These are phyloP conservation scores for Orthonyx spaldingii DNA, from an alignment of 2,113 vertebrate genomes.

Conservation along the genomic window DNA sequence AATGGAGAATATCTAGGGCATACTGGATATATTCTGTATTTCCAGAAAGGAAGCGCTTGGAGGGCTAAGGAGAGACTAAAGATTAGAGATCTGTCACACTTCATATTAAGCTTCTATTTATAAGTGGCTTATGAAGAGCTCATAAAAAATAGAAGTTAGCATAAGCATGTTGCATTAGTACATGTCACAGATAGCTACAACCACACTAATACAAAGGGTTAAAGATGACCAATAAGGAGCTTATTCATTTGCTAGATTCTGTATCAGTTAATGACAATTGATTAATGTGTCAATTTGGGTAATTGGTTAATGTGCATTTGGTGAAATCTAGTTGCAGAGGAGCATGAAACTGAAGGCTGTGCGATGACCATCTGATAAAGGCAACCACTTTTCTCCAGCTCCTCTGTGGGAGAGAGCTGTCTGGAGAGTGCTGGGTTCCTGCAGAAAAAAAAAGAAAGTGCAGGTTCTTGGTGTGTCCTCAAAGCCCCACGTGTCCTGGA, in stretches of 20 bases:
- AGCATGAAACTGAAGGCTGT: background rate
- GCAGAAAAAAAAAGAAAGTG: background rate
- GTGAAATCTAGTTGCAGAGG: background rate
- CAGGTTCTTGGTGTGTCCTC: background rate
- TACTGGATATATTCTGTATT: constrained; percentile 21
- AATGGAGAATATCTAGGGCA: constrained; percentile 69
- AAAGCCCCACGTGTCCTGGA: background rate
- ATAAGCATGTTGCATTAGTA: background rate
- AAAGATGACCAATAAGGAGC: background rate
- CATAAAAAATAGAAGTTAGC: constrained; percentile 33
- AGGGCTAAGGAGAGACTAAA: constrained; percentile 36
- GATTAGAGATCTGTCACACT: constrained; percentile 55
- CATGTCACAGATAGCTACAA: background rate
- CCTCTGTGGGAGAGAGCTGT: background rate
- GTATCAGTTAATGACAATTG: background rate
- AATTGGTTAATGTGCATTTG: background rate
- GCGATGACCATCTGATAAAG: background rate
- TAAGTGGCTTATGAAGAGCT: constrained; percentile 49
- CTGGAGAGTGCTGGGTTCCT: background rate
- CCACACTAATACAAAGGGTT: background rate
- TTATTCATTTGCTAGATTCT: background rate
- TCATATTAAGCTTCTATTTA: constrained; percentile 58
- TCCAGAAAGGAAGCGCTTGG: constrained; percentile 19
- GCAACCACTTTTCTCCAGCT: background rate
- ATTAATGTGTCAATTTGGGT: background rate